These are phyloP conservation scores for Gambusia yucatana DNA, from an alignment of 2,797 vertebrate species.

Conservation along the genomic window DNA sequence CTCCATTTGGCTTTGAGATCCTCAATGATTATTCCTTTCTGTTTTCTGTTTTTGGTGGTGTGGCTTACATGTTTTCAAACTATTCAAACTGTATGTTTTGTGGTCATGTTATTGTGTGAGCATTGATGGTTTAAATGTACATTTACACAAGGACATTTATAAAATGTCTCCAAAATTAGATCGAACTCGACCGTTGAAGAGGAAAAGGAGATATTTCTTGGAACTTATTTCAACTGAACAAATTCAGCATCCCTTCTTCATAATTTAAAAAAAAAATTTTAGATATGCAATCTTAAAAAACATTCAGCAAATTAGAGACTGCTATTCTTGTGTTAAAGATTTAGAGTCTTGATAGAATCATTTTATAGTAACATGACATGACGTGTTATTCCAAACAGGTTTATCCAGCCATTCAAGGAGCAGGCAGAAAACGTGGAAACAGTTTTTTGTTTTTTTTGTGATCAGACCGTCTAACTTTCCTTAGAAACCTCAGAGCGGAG, in stretches of 20 bases:
- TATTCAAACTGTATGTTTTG: background rate
- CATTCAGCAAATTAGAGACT: background rate
- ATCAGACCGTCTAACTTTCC: constrained; percentile 51
- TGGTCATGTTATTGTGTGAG: background rate
- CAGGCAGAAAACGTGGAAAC: background rate
- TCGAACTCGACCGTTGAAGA: background rate
- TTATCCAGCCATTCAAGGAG: constrained; percentile 5
- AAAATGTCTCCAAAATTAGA: background rate
- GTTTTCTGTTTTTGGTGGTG: too few relatives aligned
- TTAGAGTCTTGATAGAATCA: background rate
- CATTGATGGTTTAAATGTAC: background rate
- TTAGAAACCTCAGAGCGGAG: constrained; percentile 32
- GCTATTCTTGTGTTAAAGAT: background rate
- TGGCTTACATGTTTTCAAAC: too few relatives aligned
- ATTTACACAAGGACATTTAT: background rate
- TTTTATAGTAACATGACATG: too few relatives aligned
- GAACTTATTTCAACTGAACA: background rate
- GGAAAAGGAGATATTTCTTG: background rate
- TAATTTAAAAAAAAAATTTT: background rate
- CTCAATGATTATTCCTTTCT: too few relatives aligned
- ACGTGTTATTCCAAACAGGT: constrained; percentile 12
- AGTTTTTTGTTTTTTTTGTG: constrained; percentile 2
- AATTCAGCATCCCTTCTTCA: background rate
- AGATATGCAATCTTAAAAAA: background rate
- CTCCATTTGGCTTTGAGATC: too few relatives aligned